These are phyloP conservation scores for Crotophaga sulcirostris DNA, from an alignment of 2,113 vertebrate genomes.

Conservation along the genomic window DNA sequence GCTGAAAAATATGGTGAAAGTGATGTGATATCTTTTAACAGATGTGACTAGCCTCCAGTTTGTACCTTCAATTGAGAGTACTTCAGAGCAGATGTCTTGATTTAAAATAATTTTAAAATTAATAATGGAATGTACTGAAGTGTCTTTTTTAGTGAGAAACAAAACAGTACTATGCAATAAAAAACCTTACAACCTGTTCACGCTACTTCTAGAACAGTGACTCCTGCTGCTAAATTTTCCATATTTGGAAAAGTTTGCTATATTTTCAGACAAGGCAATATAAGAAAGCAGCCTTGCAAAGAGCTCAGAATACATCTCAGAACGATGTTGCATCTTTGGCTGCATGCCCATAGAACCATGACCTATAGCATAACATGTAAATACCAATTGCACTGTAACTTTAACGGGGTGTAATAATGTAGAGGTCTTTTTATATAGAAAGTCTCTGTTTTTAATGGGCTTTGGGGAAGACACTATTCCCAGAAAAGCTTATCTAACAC, in stretches of 20 bases:
- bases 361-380: neutral
- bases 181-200: neutral
- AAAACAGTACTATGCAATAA: neutral
- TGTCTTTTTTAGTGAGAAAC: neutral
- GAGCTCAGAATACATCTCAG: neutral
- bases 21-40: neutral
- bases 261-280: neutral
- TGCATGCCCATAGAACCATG: neutral
- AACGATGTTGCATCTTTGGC: neutral
- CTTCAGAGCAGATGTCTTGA: neutral
- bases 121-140: neutral
- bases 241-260: neutral
- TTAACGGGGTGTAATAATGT: neutral
- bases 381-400: neutral
- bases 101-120: slow-evolving; percentile 6
- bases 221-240: neutral
- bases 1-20: neutral
- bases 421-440: neutral
- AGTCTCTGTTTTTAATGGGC: neutral
- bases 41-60: neutral
- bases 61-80: neutral
- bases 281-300: neutral
- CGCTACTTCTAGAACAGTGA: neutral
- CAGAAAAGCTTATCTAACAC: slow-evolving; percentile 3
- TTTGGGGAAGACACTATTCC: neutral